Evolutionary conservation across 2,888 invertebrate species (phyloP).

Genomic region (Agonopterix subpropinquella): DNA sequence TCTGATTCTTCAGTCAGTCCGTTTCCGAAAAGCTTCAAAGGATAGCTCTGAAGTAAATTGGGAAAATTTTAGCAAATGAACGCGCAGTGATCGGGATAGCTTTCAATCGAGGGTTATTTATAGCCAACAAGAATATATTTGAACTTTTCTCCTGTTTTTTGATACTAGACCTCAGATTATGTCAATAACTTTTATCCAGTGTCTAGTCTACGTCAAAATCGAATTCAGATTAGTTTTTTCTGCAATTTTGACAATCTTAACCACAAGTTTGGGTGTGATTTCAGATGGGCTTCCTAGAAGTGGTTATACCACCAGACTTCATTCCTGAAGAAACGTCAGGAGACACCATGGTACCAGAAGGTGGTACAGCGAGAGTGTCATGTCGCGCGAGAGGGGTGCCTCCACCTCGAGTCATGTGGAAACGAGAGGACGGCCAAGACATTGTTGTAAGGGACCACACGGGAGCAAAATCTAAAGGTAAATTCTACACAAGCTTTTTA

Average conservation of each 20-base stretch:
- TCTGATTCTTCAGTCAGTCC: constrained; percentile 11
- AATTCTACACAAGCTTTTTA: not conserved
- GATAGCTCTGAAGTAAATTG: not conserved
- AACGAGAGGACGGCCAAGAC: constrained; percentile 83
- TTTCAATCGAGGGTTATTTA: too few species aligned
- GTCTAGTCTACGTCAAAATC: too few species aligned
- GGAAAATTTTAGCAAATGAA: too few species aligned
- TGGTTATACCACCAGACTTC: constrained; percentile 89
- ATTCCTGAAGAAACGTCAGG: constrained; percentile 85
- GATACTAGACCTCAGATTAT: too few species aligned
- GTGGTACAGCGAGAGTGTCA: constrained; percentile 77
- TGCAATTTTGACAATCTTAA: not conserved
- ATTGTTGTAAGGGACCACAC: constrained; percentile 81
- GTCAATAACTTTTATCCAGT: too few species aligned
- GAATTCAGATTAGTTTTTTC: too few species aligned
- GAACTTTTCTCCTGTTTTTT: too few species aligned
- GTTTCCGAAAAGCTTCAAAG: constrained; percentile 6
- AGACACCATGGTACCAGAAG: constrained; percentile 87
- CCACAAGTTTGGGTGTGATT: not conserved
- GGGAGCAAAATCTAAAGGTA: constrained; percentile 76
- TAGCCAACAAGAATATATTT: too few species aligned
- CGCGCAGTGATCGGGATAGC: too few species aligned
- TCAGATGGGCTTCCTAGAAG: constrained; percentile 85
- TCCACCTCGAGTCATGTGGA: constrained; percentile 84
- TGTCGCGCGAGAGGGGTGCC: constrained; percentile 84